A percentile compares a stretch with the other conserved stretches of the same genome.
These are phyloP conservation scores for Mormoops blainvillei DNA, from an alignment of 2,113 vertebrate genomes.

Conservation along the genomic window DNA sequence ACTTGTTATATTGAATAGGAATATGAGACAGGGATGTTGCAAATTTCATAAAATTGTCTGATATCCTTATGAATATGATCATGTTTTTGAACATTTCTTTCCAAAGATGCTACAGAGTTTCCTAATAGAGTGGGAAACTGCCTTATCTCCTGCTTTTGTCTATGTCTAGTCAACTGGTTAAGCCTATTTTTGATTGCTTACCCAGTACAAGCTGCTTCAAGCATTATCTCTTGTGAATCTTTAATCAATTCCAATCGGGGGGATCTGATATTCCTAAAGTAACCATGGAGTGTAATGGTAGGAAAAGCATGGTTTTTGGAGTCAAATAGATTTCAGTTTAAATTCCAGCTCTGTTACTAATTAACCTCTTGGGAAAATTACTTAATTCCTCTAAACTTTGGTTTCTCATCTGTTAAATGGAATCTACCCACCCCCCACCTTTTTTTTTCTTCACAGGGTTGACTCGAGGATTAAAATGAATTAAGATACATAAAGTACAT, in stretches of 20 bases:
- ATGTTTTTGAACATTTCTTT: background rate
- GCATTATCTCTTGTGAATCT: background rate
- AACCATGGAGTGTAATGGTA: background rate
- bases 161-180: background rate
- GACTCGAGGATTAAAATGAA: background rate
- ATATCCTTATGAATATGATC: background rate
- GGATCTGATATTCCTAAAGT: background rate
- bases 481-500: background rate
- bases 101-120: background rate
- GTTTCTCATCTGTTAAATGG: background rate
- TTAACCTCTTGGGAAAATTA: background rate
- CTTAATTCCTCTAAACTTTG: background rate
- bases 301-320: background rate
- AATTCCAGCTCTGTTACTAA: background rate
- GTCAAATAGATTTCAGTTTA: background rate
- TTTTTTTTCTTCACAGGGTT: background rate
- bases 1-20: background rate
- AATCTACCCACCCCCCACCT: background rate
- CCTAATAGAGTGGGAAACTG: background rate
- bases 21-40: background rate
- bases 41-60: background rate
- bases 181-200: background rate
- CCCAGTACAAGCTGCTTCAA: background rate
- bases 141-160: background rate
- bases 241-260: background rate